Evolutionary conservation across 2,113 vertebrate species (phyloP), one percentile per base, ranked within the genome.

Genomic region (Heloderma charlesbogerti): DNA sequence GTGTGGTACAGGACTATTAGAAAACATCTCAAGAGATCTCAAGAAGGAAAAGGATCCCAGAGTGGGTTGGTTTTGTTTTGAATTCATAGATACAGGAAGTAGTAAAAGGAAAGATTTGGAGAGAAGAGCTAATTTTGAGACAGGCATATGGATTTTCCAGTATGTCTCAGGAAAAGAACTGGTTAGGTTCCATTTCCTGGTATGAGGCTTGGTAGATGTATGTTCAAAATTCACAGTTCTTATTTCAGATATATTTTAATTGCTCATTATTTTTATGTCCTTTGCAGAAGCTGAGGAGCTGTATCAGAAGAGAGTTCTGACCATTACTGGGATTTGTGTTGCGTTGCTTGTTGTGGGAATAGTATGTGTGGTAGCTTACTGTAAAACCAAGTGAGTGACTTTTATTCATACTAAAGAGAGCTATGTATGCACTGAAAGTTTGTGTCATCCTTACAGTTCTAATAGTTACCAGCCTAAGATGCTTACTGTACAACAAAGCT

Each of bases 271-370:
- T 94, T 93, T 95, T 95, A 92, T 96, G 93, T 92, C 95, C 94
- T 97, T 96, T 97, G 96, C 98, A 99, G 99, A 99, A 97, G 99
- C 99, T 0, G 99, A 99, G 95, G 99, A 99, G 96, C 98, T 99
- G 92, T 99, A 99, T 98, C 99, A 99, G 98, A 99, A 99, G 97
- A 98, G 99, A 97, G 99, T 99, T 96, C 97, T 99, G 97, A 99
- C 99, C 97, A 99, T 99, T 97, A 99, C 99, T 0, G 99, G 99
- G 95, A 99, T 99, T 97, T 99, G 99, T 91, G 99, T 99, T 97
- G 98, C 99, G 93, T 98, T 99, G 96, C 98, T 99, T 90, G 98
- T 99, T 86, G 99, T 99, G 96, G 99, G 99, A 97, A 99, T 99
- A 93, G 98, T 99, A 95, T 99, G 99, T 92, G 99, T 99, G 95